Evolutionary conservation across 2,797 vertebrate genomes (phyloP).

Genomic region (Heliangelus exortis): DNA sequence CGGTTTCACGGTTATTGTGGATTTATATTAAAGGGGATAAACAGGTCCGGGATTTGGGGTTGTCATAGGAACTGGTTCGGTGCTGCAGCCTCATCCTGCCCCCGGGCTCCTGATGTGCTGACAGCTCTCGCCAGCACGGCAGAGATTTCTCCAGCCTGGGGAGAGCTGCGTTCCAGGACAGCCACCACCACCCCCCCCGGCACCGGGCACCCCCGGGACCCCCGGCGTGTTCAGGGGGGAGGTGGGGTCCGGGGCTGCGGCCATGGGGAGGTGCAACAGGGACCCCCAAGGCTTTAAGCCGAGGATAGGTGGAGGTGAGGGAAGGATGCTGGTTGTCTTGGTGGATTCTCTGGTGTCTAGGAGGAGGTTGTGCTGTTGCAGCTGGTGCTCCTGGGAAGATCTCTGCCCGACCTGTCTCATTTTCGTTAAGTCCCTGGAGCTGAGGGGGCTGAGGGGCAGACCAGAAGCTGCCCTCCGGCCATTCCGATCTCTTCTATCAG

Average conservation of each 20-base stretch:
- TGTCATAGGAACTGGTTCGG: slow-evolving; percentile 78
- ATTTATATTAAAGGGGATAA: slow-evolving; percentile 69
- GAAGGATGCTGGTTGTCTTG: neutral
- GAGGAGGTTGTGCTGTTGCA: neutral
- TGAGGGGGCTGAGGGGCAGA: neutral
- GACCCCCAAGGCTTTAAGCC: neutral
- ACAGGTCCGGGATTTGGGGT: slow-evolving; percentile 70
- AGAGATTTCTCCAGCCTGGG: neutral
- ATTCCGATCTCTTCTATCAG: rapidly evolving
- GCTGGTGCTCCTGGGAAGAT: neutral
- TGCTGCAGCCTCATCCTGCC: neutral
- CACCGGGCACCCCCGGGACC: rapidly evolving
- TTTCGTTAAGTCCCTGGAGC: neutral
- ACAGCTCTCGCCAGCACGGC: neutral
- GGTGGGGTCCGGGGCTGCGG: rapidly evolving
- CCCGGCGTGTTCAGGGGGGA: rapidly evolving
- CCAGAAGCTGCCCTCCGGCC: neutral
- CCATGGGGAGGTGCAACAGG: rapidly evolving
- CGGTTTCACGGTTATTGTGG: slow-evolving; percentile 49
- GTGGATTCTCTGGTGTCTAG: neutral
- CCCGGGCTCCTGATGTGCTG: neutral
- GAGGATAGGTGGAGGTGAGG: neutral
- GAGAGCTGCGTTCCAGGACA: rapidly evolving
- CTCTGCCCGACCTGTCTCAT: neutral
- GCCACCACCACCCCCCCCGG: rapidly evolving